Conservation (phyloP, 2,113 vertebrate genomes). For the Sardina pilchardus region DNA sequence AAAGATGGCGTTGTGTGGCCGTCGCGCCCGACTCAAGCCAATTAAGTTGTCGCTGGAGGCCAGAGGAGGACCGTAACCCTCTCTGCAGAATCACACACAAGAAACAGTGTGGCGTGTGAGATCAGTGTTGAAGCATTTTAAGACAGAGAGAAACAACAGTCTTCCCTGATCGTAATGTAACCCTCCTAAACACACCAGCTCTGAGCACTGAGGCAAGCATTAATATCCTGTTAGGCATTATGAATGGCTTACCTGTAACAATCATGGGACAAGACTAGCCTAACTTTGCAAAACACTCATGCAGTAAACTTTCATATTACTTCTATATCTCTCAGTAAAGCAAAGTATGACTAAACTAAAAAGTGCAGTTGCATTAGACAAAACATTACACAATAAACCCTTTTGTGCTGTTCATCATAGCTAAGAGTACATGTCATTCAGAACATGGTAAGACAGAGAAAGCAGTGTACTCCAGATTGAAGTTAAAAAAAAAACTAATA, state of each 20-base stretch:
- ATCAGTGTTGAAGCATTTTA: not conserved
- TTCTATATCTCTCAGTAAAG: not conserved
- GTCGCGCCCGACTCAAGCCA: slow-evolving; percentile 83
- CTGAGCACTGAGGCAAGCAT: too few relatives aligned
- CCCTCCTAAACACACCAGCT: too few relatives aligned
- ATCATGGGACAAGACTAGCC: too few relatives aligned
- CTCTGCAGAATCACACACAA: slow-evolving; percentile 53
- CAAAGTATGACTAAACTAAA: not conserved
- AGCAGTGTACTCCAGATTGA: too few relatives aligned
- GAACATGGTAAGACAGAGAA: too few relatives aligned
- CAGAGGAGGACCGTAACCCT: slow-evolving; percentile 71
- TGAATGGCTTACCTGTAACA: too few relatives aligned
- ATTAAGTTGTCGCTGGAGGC: slow-evolving; percentile 82
- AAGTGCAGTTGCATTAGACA: not conserved
- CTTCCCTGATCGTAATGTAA: too few relatives aligned
- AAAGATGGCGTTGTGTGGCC: slow-evolving; percentile 93
- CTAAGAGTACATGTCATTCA: too few relatives aligned
- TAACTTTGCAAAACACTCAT: too few relatives aligned
- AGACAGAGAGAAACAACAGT: not conserved
- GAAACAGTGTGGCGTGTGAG: not conserved
- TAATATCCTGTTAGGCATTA: too few relatives aligned
- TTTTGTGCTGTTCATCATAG: too few relatives aligned
- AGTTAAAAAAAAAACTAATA: not conserved
- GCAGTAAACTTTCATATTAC: too few relatives aligned
- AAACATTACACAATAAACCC: not conserved